Evolutionary conservation across 2,113 vertebrate genomes (phyloP).

Genomic region (Alexandromys fortis): DNA sequence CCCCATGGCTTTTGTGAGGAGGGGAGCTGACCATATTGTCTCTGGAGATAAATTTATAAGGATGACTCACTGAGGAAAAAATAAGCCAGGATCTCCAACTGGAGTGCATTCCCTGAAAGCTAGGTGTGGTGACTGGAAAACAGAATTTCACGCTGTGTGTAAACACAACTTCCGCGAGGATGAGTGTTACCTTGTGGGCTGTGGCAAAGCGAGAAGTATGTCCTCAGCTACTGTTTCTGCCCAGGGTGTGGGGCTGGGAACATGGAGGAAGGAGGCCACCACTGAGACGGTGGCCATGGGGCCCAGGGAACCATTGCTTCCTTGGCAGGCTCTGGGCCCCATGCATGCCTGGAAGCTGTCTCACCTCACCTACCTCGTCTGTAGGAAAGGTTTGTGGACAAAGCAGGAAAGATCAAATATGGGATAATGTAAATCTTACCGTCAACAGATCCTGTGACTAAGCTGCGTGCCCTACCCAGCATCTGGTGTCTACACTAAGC

Average conservation of each 20-base stretch:
- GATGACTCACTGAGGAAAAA: slow-evolving; percentile 46
- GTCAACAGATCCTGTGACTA: not conserved
- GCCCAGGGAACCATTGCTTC: not conserved
- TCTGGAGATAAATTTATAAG: slow-evolving; percentile 36
- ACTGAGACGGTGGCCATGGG: not conserved
- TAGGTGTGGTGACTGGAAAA: slow-evolving; percentile 34
- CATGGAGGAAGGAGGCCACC: not conserved
- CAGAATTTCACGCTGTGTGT: slow-evolving; percentile 28
- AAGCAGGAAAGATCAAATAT: not conserved
- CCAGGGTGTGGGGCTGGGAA: too few relatives aligned
- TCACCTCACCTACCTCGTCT: not conserved
- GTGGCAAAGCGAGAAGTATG: not conserved
- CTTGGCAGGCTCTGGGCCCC: not conserved
- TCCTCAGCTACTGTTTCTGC: not conserved
- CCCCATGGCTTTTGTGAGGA: slow-evolving; percentile 8
- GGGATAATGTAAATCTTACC: not conserved
- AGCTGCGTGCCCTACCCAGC: not conserved
- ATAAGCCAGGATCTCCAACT: slow-evolving; percentile 20
- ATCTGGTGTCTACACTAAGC: not conserved
- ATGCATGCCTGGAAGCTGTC: not conserved
- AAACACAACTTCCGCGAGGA: not conserved
- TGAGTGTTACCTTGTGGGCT: not conserved
- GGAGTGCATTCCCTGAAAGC: slow-evolving; percentile 49
- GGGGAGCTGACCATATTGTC: slow-evolving; percentile 38
- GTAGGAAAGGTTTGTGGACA: not conserved